These are phyloP conservation scores for Apis dorsata DNA, from an alignment of 1,140 invertebrate genomes.

Conservation along the genomic window DNA sequence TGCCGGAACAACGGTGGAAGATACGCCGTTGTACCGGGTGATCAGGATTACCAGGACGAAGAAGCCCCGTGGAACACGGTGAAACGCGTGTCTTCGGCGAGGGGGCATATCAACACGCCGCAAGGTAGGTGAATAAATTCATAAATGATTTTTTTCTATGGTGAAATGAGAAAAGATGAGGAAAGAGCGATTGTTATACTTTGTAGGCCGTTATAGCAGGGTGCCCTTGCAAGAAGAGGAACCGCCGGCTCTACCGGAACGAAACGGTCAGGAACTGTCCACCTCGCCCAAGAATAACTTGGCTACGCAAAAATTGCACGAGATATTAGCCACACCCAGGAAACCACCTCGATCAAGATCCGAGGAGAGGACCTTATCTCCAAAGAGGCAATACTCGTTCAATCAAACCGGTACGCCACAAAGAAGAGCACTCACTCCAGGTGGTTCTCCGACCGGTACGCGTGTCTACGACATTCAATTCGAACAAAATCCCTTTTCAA, in stretches of 20 bases:
- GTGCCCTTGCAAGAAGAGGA: conserved; percentile 74
- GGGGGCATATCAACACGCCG: conserved; percentile 66
- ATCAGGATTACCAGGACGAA: conserved; percentile 62
- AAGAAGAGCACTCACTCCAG: conserved; percentile 77
- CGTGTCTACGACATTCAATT: conserved; percentile 6
- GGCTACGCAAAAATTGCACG: conserved; percentile 88
- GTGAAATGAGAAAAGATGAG: not conserved
- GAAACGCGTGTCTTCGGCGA: conserved; percentile 29
- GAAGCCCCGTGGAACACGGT: conserved; percentile 51
- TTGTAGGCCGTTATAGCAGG: conserved; percentile 74
- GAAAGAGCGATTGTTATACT: conserved; percentile 19
- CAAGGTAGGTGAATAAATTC: conserved; percentile 59
- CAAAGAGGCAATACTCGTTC: conserved; percentile 75
- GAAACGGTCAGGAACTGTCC: conserved; percentile 67
- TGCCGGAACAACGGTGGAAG: conserved; percentile 59
- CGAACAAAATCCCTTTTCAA: not conserved
- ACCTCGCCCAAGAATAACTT: conserved; percentile 82
- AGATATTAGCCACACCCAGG: conserved; percentile 85
- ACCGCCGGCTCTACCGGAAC: conserved; percentile 71
- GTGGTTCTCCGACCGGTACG: conserved; percentile 74
- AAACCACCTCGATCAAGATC: conserved; percentile 79
- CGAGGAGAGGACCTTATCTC: conserved; percentile 72
- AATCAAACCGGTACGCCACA: conserved; percentile 74
- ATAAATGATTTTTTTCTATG: not conserved
- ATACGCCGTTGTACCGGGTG: conserved; percentile 66